Evolutionary conservation across 2,888 invertebrate species (phyloP), one percentile per base, ranked within the genome.

Genomic region (Matsumyia berberina): DNA sequence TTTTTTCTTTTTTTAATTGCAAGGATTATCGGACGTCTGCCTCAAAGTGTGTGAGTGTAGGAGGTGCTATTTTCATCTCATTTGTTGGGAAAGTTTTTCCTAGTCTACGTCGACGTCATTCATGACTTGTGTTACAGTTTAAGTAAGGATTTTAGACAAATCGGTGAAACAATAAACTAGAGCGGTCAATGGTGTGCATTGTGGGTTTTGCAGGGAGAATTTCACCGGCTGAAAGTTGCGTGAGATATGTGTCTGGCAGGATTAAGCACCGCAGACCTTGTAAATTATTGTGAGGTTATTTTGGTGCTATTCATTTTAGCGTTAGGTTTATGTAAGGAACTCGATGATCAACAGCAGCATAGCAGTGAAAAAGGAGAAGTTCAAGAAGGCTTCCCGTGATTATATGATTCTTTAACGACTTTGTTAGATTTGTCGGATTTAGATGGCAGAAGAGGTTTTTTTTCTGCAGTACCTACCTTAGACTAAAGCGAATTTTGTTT

Each of bases 11-110:
- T 24, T 77, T 82, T 82, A 82, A 82, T 72, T 79, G 67, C 49
- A 62, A 49, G 62, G 67, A 66, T 79, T 83, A 60, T 62, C 46
- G 66, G 72, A 72, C 60, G 83, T 83, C 78, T 79, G 58, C n/a
- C 49, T 11, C 8, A 51, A 33, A 74, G 73, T 74, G 80, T 15
- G 11, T 24, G 37, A n/a, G 3, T 24, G 2, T 42, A 6, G 42
- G 29, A 39, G 39, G 29, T 44, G 24, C 51, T 62, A 62, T 78
- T 83, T 73, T 53, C 58, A 62, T 57, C 62, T 60, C 37, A 57
- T 83, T 70, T 70, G 64, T 24, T 12, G n/a, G 60, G 5, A 72
- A 78, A 78, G 53, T 67, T 79, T 74, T 37, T 60, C 64, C 0
- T 69, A 24, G 46, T 9, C 33, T 64, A 35, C 55, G 62, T 42